Base-by-base conservation (phyloP, 2,888 invertebrate genomes). In the Hyppa rectilinea region DNA sequence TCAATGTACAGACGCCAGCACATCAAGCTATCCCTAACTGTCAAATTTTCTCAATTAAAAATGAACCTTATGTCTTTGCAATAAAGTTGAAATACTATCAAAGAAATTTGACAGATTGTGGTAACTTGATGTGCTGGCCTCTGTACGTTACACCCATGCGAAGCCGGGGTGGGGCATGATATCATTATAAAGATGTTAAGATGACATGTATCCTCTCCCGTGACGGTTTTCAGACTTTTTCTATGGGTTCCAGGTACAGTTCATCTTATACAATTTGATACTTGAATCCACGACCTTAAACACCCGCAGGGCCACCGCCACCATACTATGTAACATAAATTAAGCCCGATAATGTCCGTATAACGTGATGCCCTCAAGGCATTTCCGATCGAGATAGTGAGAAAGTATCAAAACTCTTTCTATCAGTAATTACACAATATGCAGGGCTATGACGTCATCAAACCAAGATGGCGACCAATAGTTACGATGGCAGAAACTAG, bases 381-480 rank as follows among this genome's bases (percentile, higher is more conserved):
- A 45, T 70, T 62, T 71, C 75, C 68, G 70, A 61, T 50, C 40
- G 60, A 72, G 80, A 72, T 72, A 78, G 69, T 47, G 60, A 68
- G 85, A 86, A 85, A 84, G 81, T 76, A 78, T 75, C 55, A 52
- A 49, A 43, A 66, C 49, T 66, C 17, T 71, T 56, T 71, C 36
- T 56, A 61, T 31, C 12, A 20, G 2, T 61, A 59, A 73, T 79
- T 76, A 31, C 66, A 73, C 52, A 76, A 79, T 45, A 60, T 43
- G 60, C 55, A 75, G 64, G 69, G 53, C 69, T 40, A 20, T 59
- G 58, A 40, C 40, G 59, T 69, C 68, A 69, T 29, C 12, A 12
- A 36, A 14, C 14, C 23, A 45, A 72, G 66, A 75, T 71, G 65
- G 75, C 17, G 40, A 1, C 20, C 55, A 49, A 43, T 29, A 20